Evolutionary conservation across 2,888 invertebrate genomes (phyloP).

Genomic region (Notodonta ziczac): DNA sequence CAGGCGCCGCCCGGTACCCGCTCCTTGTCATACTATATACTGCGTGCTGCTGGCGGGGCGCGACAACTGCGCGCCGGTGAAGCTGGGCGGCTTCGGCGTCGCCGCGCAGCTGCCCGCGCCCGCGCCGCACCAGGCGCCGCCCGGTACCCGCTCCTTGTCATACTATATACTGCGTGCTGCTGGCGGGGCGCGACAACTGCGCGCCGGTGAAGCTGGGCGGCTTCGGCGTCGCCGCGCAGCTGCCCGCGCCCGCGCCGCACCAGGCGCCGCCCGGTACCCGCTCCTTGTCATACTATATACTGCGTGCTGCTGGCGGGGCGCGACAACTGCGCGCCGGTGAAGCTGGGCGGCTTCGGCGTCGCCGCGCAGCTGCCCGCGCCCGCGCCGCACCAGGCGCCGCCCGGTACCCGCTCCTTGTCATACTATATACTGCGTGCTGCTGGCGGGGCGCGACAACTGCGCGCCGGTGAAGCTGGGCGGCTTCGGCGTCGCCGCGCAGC

Average conservation of each 20-base stretch:
- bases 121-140: slow-evolving; percentile 81
- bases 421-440: slow-evolving; percentile 96
- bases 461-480: slow-evolving; percentile 99
- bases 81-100: slow-evolving; percentile 98
- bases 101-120: slow-evolving; percentile 96
- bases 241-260: slow-evolving; percentile 90
- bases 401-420: slow-evolving; percentile 58
- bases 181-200: slow-evolving; percentile 98
- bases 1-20: slow-evolving; percentile 67
- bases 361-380: slow-evolving; percentile 96
- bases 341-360: slow-evolving; percentile 98
- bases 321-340: slow-evolving; percentile 99
- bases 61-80: slow-evolving; percentile 99
- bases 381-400: slow-evolving; percentile 81
- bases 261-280: slow-evolving; percentile 67
- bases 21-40: too few relatives aligned
- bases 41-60: slow-evolving; percentile 97
- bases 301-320: slow-evolving; percentile 97
- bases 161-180: slow-evolving; percentile 97
- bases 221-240: slow-evolving; percentile 97
- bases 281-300: too few relatives aligned
- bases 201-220: slow-evolving; percentile 99
- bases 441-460: slow-evolving; percentile 98
- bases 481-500: slow-evolving; percentile 97
- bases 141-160: slow-evolving; percentile 58